Evolutionary conservation across 1,140 invertebrate genomes (phyloP).

Genomic region (Bilobella aurantiaca): DNA sequence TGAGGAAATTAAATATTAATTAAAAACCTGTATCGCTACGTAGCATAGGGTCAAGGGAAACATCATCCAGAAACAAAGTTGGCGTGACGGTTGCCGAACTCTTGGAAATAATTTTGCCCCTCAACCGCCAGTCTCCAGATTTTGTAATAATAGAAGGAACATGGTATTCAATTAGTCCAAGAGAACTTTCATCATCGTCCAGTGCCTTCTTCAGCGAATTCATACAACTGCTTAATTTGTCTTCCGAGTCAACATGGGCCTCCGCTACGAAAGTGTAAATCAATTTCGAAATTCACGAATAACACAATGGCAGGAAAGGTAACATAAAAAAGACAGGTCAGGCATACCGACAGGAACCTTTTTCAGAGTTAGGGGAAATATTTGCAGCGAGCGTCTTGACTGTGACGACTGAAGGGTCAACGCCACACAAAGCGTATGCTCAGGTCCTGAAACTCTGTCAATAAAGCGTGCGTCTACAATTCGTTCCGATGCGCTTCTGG

Average conservation of each 20-base stretch:
- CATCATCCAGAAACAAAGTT: too few species aligned
- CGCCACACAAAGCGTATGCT: neutral
- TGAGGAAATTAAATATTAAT: neutral
- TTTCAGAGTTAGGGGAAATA: slow-evolving; percentile 1
- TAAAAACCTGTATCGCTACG: too few species aligned
- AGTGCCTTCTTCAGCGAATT: neutral
- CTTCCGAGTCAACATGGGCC: neutral
- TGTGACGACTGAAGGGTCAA: neutral
- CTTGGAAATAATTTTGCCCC: neutral
- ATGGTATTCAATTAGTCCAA: neutral
- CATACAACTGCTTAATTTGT: slow-evolving; percentile 8
- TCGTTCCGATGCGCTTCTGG: neutral
- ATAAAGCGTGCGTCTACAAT: neutral
- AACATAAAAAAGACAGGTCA: too few species aligned
- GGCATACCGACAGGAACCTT: slow-evolving; percentile 4
- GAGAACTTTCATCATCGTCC: neutral
- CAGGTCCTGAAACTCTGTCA: neutral
- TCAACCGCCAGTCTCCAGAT: neutral
- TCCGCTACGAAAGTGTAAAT: neutral
- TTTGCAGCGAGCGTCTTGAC: neutral
- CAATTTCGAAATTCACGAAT: neutral
- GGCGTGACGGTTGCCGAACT: too few species aligned
- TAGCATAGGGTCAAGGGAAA: too few species aligned
- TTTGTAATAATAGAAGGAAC: neutral
- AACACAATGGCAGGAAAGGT: neutral